Conservation (phyloP, 1,140 invertebrate species). For the Linepithema humile region DNA sequence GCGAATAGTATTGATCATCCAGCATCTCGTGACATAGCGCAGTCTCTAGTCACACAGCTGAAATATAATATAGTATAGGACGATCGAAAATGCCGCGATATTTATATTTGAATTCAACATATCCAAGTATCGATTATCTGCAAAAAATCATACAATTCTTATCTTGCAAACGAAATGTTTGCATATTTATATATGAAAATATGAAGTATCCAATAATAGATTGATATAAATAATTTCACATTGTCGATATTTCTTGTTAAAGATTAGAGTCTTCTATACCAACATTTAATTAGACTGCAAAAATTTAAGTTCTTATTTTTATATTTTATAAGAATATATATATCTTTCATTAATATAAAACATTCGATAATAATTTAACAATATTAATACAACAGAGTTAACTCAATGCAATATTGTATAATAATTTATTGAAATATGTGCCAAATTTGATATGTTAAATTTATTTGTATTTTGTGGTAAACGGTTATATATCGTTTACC, state of each 20-base stretch:
- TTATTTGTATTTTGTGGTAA: too few relatives aligned
- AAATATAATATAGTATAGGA: not conserved
- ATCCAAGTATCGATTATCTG: too few relatives aligned
- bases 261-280: not conserved
- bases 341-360: too few relatives aligned
- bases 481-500: too few relatives aligned
- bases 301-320: too few relatives aligned
- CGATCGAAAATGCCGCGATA: not conserved
- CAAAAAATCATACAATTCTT: not conserved
- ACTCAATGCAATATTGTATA: too few relatives aligned
- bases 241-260: not conserved
- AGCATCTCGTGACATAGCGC: constrained; percentile 76
- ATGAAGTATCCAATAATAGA: too few relatives aligned
- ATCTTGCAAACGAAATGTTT: not conserved
- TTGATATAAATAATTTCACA: not conserved
- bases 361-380: too few relatives aligned
- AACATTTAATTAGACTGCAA: too few relatives aligned
- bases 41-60: constrained; percentile 68
- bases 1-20: constrained; percentile 79
- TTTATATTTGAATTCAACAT: not conserved
- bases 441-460: too few relatives aligned
- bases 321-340: not conserved
- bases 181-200: not conserved
- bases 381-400: too few relatives aligned
- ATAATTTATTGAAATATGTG: too few relatives aligned